A percentile compares a stretch with the other conserved stretches of the same genome.
phyloP scores from a whole-genome alignment of 2,797 vertebrate species.

The Percopsis omiscomaycus region DNA sequence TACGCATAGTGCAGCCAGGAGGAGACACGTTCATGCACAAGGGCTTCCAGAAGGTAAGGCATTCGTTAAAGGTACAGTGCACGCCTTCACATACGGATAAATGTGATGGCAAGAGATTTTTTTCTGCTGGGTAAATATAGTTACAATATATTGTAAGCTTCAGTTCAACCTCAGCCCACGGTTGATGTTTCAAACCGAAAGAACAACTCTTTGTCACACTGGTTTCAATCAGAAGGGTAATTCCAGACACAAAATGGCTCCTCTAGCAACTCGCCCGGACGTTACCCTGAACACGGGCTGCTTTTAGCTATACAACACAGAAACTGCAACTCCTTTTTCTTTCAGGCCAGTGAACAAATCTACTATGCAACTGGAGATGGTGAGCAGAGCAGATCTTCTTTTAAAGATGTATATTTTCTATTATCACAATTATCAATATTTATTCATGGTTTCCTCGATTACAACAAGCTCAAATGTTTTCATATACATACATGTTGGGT shows the following conservation, averaged over 20 bases:
- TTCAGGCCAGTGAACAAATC: conserved; percentile 96
- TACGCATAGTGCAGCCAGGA: conserved; percentile 88
- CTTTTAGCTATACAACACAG: conserved; percentile 43
- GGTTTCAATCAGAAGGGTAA: too few species aligned
- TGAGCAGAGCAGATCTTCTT: conserved; percentile 63
- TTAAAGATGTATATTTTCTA: conserved; percentile 19
- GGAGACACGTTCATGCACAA: conserved; percentile 95
- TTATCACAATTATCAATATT: neutral
- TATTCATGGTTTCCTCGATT: conserved; percentile 7
- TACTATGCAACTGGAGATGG: conserved; percentile 93
- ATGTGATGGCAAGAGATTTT: too few species aligned
- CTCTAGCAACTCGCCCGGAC: conserved; percentile 10
- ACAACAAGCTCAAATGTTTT: conserved; percentile 17
- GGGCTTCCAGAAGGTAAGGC: conserved; percentile 89
- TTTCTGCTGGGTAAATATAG: too few species aligned
- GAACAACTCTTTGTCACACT: neutral
- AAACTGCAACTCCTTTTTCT: conserved; percentile 44
- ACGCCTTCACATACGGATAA: too few species aligned
- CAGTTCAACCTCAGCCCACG: too few species aligned
- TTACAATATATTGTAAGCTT: neutral
- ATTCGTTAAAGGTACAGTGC: conserved; percentile 20
- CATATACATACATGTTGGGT: too few species aligned
- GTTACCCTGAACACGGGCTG: conserved; percentile 8
- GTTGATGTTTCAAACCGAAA: conserved; percentile 17
- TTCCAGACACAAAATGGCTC: neutral